A percentile compares a stretch with the other conserved stretches of the same genome.
phyloP scores from a whole-genome alignment of 2,888 invertebrate species.

The Euphydryas editha region DNA sequence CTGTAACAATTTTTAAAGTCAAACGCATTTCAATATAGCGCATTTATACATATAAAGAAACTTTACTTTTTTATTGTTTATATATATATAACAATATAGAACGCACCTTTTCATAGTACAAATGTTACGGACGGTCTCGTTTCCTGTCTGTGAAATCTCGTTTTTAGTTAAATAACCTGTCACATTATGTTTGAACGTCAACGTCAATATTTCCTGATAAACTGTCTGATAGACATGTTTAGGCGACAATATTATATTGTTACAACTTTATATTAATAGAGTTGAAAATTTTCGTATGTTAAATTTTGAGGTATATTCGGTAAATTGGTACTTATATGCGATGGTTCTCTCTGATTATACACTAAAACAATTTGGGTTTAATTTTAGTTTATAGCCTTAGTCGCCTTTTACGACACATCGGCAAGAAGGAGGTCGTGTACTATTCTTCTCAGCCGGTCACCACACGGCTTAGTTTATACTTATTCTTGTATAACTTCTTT shows the following conservation, averaged over 20 bases:
- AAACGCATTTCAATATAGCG: no score
- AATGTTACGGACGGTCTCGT: not conserved
- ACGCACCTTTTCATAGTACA: not conserved
- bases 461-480: no score
- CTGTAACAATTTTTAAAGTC: no score
- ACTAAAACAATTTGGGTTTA: no score
- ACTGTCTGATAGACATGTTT: not conserved
- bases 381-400: no score
- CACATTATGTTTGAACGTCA: conserved; percentile 8
- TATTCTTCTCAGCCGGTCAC: no score
- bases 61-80: no score
- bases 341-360: not conserved
- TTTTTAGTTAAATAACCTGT: conserved; percentile 7
- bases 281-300: not conserved
- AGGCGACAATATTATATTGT: not conserved
- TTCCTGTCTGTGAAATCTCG: not conserved
- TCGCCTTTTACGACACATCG: no score
- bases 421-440: no score
- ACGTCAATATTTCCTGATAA: not conserved
- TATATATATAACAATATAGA: no score
- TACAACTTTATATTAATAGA: not conserved
- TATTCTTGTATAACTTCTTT: no score
- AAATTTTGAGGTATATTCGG: not conserved
- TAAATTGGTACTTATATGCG: not conserved
- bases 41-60: no score